phyloP scores from a whole-genome alignment of 1,140 invertebrate genomes.

The Pseudomyrmex flavicornis region DNA sequence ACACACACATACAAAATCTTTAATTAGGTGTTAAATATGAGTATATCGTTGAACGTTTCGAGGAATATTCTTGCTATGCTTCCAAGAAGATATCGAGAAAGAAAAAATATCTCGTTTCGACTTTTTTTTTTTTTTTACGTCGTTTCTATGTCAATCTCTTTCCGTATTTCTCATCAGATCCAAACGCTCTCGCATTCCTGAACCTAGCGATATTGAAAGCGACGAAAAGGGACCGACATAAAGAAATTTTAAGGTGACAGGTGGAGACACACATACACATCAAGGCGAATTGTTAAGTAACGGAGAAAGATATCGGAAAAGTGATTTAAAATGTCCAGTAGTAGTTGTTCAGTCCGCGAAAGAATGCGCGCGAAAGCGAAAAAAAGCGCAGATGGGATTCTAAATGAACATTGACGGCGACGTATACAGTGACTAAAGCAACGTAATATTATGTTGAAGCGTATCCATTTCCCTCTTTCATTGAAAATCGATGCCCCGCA shows the following conservation, averaged over 20 bases:
- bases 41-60: slow-evolving; percentile 76
- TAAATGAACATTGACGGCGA: slow-evolving; percentile 40
- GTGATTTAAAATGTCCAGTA: slow-evolving; percentile 23
- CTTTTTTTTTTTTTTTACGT: not conserved
- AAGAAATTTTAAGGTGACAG: no score
- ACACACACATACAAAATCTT: slow-evolving; percentile 52
- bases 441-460: not conserved
- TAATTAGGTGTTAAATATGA: slow-evolving; percentile 84
- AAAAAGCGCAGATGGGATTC: not conserved
- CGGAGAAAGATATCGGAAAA: not conserved
- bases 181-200: slow-evolving; percentile 4
- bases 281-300: no score
- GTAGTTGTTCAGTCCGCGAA: slow-evolving; percentile 1
- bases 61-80: slow-evolving; percentile 48
- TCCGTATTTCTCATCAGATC: not conserved
- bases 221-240: no score
- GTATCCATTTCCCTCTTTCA: not conserved
- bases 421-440: slow-evolving; percentile 15
- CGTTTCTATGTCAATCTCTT: not conserved
- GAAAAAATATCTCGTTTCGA: not conserved
- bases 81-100: slow-evolving; percentile 17
- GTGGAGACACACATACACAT: no score
- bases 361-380: not conserved
- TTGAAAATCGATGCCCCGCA: slow-evolving; percentile 10
- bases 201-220: not conserved